Conservation (phyloP, 2,888 invertebrate genomes). For the Phania funesta region DNA sequence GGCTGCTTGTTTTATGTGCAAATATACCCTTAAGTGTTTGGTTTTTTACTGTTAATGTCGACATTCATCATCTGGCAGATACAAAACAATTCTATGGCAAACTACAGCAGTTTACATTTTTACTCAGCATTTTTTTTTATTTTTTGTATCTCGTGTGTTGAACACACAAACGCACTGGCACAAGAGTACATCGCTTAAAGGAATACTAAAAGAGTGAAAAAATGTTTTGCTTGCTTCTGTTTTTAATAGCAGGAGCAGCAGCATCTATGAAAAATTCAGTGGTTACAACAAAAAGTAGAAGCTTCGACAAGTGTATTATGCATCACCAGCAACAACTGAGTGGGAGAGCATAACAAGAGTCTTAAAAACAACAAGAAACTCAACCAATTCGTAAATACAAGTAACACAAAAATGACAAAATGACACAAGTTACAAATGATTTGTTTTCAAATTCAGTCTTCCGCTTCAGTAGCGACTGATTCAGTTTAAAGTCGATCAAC, state of each 20-base stretch:
- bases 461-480: too few relatives aligned
- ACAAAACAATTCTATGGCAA: constrained; percentile 35
- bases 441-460: too few relatives aligned
- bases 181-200: constrained; percentile 11
- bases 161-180: not conserved
- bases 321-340: too few relatives aligned
- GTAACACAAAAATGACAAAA: not conserved
- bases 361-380: not conserved
- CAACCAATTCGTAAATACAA: constrained; percentile 6
- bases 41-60: constrained; percentile 43
- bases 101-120: constrained; percentile 8
- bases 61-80: constrained; percentile 53
- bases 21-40: constrained; percentile 37
- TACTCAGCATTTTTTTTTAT: not conserved
- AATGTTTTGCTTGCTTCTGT: constrained; percentile 10
- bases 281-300: not conserved
- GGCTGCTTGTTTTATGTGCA: constrained; percentile 2
- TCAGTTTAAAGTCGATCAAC: too few relatives aligned
- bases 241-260: constrained; percentile 14
- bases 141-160: not conserved
- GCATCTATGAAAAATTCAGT: not conserved
- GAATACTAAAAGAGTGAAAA: constrained; percentile 2
- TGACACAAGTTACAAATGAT: too few relatives aligned
- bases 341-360: constrained; percentile 5
- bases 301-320: constrained; percentile 3